Base-by-base conservation (phyloP, 2,113 vertebrate genomes). In the Scomber scombrus region DNA sequence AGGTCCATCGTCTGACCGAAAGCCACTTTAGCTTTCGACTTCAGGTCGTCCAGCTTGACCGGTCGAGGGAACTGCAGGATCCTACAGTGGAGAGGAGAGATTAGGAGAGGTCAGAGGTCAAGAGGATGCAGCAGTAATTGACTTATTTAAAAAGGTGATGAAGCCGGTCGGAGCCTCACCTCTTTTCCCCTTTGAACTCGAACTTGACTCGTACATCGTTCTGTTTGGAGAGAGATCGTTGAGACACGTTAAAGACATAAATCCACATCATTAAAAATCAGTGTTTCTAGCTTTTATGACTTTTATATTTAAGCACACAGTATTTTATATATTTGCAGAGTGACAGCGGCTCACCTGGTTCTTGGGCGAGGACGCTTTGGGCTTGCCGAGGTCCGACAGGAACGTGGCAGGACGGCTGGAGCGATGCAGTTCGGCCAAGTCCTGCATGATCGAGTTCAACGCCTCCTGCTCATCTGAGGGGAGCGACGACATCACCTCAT, bases 391-490 rank as follows among this genome's bases (percentile, higher is more conserved):
- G 94, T 99, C 98, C 75, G 97, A 93, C 88, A 96, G 92, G 68
- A 96, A 95, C 91, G 95, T 88, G 67, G 94, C 95, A 89, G 98
- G 97, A 92, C 97, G 95, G 91, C 97, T 98, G 57, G 97, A 97
- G 85, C 97, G 98, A 84, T 99, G 98, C 83, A 99, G 96, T 90
- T 97, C 97, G 88, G 95, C 97, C 96, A 99, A 94, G 94, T 99
- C 98, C 95, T 99, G 97, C 97, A 99, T 98, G 95, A 99, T 99
- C 66, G 98, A 99, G 90, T 99, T 96, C 93, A 99, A 94, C 81
- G 96, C 98, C 94, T 99, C 97, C 96, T 99, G 97, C 91, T 99
- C 97, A 95, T 97, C 96, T 97, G 89, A 70, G 70, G 0, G 23
- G 23, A 26, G 23, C 23, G 16, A 54, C 6, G 2, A 63, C 8